Base-by-base conservation (phyloP, 92 coral and sea anemone species). In the Porites lobata region DNA sequence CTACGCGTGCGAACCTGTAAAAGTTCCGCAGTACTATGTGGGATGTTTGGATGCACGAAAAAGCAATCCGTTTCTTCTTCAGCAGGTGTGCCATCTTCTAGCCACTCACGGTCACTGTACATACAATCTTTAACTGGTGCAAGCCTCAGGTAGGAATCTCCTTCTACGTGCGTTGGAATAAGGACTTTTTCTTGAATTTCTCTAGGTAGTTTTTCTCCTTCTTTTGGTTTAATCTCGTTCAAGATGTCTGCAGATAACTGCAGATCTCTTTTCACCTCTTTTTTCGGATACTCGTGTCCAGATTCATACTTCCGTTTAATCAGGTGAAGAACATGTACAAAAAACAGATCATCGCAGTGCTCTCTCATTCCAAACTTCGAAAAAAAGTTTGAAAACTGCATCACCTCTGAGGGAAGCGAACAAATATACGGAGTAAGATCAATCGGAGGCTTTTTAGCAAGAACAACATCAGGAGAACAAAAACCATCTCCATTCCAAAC, bases 31-130 rank as follows among this genome's bases (percentile, higher is more conserved):
- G 94, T 90, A 14, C 81, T 77, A 43, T 18, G 68, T 1, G 98
- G 90, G 24, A 96, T 88, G 76, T 90, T 81, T 54, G 91, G 93
- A 75, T 96, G 98, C 6, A 94, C 89, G 54, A 83, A 88, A 50
- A 87, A 85, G 32, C 1, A 72, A 17, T 80, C 92, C 59, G 93
- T 58, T 21, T 86, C 99, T 52, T 84, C 77, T 7, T 81, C 93
- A 1, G 92, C 87, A 67, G 83, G 0, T 29, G 38, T 81, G 8
- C 92, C 92, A 51, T 77, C 84, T 81, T 92, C 93, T 9, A 91
- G 80, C 99, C 99, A 94, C 20, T 93, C 98, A 29, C 1, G 38
- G 38, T 29, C 38, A 1, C 38, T 1, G 38, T 29, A 1, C 38
- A 29, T 29, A 3, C 38, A 29, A 29, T 29, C 38, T 29, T 29